Percentiles rank a stretch among this genome's conserved stretches.
Conservation (phyloP, 2,888 invertebrate genomes). For the Prosapia bicincta region DNA sequence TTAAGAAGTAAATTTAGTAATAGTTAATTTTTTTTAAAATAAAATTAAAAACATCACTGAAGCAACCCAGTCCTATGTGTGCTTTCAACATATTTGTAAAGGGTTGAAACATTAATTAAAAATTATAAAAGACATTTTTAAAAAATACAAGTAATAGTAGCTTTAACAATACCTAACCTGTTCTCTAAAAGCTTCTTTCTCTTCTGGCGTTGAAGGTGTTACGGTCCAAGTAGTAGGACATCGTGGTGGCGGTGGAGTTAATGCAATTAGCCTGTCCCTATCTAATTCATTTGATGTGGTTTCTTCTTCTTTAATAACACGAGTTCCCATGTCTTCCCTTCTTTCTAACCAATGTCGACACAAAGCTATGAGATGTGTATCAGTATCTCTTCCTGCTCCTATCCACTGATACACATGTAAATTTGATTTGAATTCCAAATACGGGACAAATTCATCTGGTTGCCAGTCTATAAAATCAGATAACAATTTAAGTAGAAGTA, state of each 20-base stretch:
- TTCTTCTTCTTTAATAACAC: constrained; percentile 40
- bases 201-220: constrained; percentile 69
- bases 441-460: constrained; percentile 85
- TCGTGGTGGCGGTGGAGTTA: constrained; percentile 50
- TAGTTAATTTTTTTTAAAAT: too few relatives aligned
- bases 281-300: constrained; percentile 38
- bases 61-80: too few relatives aligned
- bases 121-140: too few relatives aligned
- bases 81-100: too few relatives aligned
- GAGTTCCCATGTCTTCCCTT: constrained; percentile 46
- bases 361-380: constrained; percentile 67
- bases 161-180: constrained; percentile 40
- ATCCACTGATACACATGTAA: constrained; percentile 83
- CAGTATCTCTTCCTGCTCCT: constrained; percentile 88
- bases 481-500: too few relatives aligned
- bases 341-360: constrained; percentile 78
- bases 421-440: constrained; percentile 75
- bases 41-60: too few relatives aligned
- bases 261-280: constrained; percentile 15
- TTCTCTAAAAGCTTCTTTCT: constrained; percentile 67
- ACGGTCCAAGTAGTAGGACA: constrained; percentile 83
- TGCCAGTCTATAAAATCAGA: constrained; percentile 49
- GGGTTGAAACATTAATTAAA: too few relatives aligned
- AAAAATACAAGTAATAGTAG: too few relatives aligned
- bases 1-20: too few relatives aligned